These are phyloP conservation scores for Arrhopalites spinosus DNA, from an alignment of 2,888 invertebrate genomes.

Conservation along the genomic window DNA sequence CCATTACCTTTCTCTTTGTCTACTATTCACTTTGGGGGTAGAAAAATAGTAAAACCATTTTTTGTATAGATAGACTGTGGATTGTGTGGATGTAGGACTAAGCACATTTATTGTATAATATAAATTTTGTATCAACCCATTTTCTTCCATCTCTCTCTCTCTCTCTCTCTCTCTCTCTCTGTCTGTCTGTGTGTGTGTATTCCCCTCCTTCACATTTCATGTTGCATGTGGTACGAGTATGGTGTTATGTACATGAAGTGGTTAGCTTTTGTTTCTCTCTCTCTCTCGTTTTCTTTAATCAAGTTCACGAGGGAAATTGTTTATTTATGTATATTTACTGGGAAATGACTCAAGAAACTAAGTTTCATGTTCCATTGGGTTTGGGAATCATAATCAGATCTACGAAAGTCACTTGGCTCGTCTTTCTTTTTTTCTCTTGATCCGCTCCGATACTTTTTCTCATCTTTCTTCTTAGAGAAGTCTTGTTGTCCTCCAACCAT, in stretches of 20 bases:
- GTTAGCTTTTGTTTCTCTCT: not conserved
- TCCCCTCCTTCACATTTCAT: not conserved
- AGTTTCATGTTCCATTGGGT: too few relatives aligned
- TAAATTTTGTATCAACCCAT: too few relatives aligned
- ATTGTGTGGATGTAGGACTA: too few relatives aligned
- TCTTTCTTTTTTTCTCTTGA: not conserved
- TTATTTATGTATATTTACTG: too few relatives aligned
- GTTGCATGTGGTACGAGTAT: not conserved
- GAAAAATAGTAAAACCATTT: too few relatives aligned
- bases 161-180: not conserved
- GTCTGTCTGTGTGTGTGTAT: not conserved
- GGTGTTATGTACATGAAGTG: not conserved
- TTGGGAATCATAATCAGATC: too few relatives aligned
- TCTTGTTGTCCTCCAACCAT: not conserved
- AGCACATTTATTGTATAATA: too few relatives aligned
- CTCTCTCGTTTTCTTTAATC: slow-evolving; percentile 2
- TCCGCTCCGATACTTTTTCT: not conserved
- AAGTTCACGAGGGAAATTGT: too few relatives aligned
- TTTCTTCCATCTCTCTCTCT: not conserved
- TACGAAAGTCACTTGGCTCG: not conserved
- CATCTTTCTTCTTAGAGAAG: not conserved
- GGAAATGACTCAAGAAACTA: too few relatives aligned
- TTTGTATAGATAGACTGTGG: too few relatives aligned
- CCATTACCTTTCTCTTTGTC: too few relatives aligned
- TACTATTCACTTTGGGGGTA: too few relatives aligned